Conservation (phyloP, 2,797 vertebrate genomes). For the Urocyon cinereoargenteus region DNA sequence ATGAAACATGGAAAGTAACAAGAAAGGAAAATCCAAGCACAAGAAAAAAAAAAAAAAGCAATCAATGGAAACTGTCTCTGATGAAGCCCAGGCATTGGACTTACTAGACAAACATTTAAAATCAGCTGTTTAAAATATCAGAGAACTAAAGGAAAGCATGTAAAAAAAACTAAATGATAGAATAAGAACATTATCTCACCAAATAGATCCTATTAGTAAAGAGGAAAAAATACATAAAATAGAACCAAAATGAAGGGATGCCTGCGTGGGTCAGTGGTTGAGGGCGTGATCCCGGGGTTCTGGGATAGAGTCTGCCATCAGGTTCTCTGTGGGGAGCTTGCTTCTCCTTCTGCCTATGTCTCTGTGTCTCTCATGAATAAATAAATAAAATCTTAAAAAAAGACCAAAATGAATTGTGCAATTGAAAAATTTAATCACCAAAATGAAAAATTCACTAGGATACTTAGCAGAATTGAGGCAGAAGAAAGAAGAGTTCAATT, state of each 20-base stretch:
- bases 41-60: background rate
- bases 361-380: background rate
- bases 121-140: background rate
- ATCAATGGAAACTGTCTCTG: background rate
- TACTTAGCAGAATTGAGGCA: background rate
- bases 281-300: no score
- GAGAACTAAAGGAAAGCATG: background rate
- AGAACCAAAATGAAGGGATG: background rate
- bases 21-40: background rate
- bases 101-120: background rate
- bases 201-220: background rate
- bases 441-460: background rate
- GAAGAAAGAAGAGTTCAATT: background rate
- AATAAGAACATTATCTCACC: background rate
- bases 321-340: no score
- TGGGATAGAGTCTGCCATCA: no score
- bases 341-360: no score
- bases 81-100: background rate
- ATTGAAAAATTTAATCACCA: background rate
- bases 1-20: background rate
- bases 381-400: background rate
- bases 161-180: background rate
- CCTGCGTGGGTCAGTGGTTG: no score
- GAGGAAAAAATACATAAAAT: background rate
- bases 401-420: background rate